Evolutionary conservation across 2,113 vertebrate species (phyloP), one percentile per base, ranked within the genome.

Genomic region (Channa maculata): DNA sequence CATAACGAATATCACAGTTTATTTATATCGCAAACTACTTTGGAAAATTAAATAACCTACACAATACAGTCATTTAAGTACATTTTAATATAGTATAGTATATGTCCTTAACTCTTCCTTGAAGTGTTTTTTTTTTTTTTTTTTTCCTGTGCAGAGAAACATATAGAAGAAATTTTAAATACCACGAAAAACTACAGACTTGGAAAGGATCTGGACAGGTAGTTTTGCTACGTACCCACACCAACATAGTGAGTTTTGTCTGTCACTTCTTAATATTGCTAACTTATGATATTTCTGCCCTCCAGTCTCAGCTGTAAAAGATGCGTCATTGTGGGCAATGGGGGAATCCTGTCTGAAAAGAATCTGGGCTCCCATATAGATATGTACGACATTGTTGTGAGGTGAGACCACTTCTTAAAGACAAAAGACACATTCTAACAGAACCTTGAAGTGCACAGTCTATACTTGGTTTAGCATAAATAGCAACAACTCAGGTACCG

Each of bases 291-390:
- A 49, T 5, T 53, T 38, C 44, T 55, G 11, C 3, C 61, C 60
- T 67, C 3, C 64, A 99, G 97, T 83, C 93, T 97, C 81, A 94
- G 77, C 92, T 99, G 98, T 93, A 97, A 95, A 80, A 96, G 94
- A 75, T 99, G 98, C 89, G 93, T 99, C 83, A 97, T 99, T 10
- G 95, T 99, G 63, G 98, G 98, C 59, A 99, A 98, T 1, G 98
- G 98, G 65, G 98, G 97, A 44, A 96, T 99, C 84, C 94, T 99
- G 65, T 96, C 92, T 88, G 99, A 99, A 92, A 99, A 98, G 88
- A 99, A 98, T 5, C 83, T 99, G 90, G 98, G 98, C 6, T 90
- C 97, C 77, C 95, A 94, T 69, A 99, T 99, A 65, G 96, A 99
- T 76, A 93, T 96, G 58, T 99, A 97, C 24, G 97, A 99, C 82